Percentiles rank a stretch among this genome's conserved stretches.
Conservation (phyloP, 2,797 vertebrate genomes). For the Vireo griseus region DNA sequence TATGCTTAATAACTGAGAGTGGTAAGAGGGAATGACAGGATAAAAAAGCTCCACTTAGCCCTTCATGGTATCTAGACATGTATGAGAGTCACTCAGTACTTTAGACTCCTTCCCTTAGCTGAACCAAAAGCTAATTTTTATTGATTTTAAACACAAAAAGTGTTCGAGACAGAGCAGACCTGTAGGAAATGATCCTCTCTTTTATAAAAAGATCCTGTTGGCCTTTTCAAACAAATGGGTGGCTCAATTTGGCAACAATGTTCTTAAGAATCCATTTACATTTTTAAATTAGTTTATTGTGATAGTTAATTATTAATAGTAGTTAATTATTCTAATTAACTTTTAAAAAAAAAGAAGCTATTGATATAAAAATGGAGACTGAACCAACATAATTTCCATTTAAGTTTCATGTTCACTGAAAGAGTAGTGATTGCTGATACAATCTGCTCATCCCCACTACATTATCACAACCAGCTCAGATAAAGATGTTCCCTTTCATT, state of each 20-base stretch:
- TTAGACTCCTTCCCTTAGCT: not conserved
- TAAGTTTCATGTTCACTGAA: not conserved
- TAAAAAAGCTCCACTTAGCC: conserved; percentile 6
- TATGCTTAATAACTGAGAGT: not conserved
- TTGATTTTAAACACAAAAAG: not conserved
- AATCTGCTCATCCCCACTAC: not conserved
- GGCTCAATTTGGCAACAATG: not conserved
- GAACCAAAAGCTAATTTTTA: not conserved
- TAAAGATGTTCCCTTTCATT: not conserved
- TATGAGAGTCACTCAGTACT: not conserved
- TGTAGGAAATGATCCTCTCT: not conserved
- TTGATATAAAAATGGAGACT: not conserved
- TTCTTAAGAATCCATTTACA: not conserved
- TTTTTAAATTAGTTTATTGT: not conserved
- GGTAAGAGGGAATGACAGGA: not conserved
- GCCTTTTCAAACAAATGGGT: not conserved
- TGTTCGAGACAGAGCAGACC: not conserved
- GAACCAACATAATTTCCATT: not conserved
- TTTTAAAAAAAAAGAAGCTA: not conserved
- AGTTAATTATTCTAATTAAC: not conserved
- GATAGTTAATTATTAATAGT: not conserved
- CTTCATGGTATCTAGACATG: not conserved
- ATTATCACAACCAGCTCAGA: not conserved
- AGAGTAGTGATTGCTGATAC: not conserved
- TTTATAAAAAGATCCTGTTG: not conserved